Conservation (phyloP, 2,797 vertebrate genomes). For the Dermochelys coriacea region DNA sequence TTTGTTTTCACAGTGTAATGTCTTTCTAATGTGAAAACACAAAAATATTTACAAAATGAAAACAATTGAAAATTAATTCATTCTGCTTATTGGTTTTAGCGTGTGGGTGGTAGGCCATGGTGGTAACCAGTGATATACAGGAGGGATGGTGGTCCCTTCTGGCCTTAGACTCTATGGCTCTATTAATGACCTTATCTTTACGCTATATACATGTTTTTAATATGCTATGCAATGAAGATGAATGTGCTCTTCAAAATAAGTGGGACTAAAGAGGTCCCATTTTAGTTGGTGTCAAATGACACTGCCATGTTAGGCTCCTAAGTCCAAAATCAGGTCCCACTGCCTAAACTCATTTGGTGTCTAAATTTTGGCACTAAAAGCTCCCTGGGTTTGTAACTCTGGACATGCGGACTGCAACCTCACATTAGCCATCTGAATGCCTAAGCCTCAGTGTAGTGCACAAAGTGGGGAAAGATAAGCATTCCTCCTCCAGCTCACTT, state of each 20-base stretch:
- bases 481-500: not conserved
- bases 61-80: not conserved
- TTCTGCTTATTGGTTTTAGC: not conserved
- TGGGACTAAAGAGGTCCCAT: not conserved
- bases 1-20: not conserved
- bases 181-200: too few relatives aligned
- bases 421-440: not conserved
- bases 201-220: not conserved
- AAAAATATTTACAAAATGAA: not conserved
- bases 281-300: not conserved
- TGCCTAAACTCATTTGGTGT: not conserved
- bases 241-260: not conserved
- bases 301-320: not conserved
- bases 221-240: not conserved
- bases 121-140: not conserved
- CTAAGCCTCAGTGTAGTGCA: not conserved
- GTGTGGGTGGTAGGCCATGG: not conserved
- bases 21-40: not conserved
- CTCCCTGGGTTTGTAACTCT: not conserved
- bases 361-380: not conserved
- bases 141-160: not conserved
- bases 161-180: not conserved
- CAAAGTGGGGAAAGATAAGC: not conserved
- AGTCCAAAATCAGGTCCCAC: not conserved
- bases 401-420: not conserved